phyloP scores from a whole-genome alignment of 2,797 vertebrate genomes.

The Tauraco hartlaubi region DNA sequence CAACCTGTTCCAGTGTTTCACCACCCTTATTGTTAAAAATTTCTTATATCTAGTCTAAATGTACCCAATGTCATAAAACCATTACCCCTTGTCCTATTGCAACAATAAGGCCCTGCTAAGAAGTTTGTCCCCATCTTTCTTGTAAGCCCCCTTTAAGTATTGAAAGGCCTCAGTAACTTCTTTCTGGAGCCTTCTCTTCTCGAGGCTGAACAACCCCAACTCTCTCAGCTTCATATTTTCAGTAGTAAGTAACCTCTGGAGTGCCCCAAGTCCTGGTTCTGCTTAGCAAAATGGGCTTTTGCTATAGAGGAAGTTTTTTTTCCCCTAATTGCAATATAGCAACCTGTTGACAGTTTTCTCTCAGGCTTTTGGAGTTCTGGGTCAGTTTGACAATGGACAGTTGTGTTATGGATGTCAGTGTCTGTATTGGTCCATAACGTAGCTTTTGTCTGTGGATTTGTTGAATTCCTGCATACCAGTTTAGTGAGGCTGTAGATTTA shows the following conservation, averaged over 20 bases:
- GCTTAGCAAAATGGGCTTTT: not conserved
- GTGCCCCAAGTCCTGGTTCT: not conserved
- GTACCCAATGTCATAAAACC: too few relatives aligned
- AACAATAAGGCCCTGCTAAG: too few relatives aligned
- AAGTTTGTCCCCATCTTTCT: too few relatives aligned
- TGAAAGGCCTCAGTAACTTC: too few relatives aligned
- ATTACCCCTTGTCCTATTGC: too few relatives aligned
- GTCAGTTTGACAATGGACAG: not conserved
- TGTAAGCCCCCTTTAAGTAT: too few relatives aligned
- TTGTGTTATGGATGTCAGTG: not conserved
- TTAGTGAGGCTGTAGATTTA: not conserved
- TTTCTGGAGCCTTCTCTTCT: too few relatives aligned
- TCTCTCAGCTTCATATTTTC: not conserved
- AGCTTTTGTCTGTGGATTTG: slow-evolving; percentile 22
- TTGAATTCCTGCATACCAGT: not conserved
- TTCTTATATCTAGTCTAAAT: too few relatives aligned
- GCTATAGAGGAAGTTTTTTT: not conserved
- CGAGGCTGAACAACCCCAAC: too few relatives aligned
- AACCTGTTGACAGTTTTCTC: not conserved
- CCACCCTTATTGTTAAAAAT: too few relatives aligned
- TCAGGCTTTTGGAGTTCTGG: not conserved
- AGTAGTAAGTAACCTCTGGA: not conserved
- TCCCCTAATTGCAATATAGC: not conserved
- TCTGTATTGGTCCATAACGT: not conserved
- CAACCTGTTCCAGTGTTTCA: too few relatives aligned